A percentile compares a stretch with the other conserved stretches of the same genome.
Evolutionary conservation across 2,888 invertebrate species (phyloP).

Genomic region (Tipula helvola): DNA sequence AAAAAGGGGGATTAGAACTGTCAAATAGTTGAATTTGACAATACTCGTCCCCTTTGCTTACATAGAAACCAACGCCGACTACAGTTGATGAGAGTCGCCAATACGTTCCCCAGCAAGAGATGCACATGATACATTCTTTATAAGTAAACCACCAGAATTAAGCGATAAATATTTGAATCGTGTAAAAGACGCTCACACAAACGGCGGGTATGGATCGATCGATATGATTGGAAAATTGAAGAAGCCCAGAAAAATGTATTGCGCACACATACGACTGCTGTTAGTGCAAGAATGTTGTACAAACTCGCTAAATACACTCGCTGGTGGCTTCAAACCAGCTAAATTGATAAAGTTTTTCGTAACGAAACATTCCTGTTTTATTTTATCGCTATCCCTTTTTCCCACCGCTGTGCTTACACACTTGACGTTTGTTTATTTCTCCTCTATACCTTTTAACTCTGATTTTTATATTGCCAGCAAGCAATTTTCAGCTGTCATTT

Average conservation of each 20-base stretch:
- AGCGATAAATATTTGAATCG: constrained; percentile 68
- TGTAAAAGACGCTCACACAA: constrained; percentile 80
- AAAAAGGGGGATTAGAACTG: no score
- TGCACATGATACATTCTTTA: constrained; percentile 97
- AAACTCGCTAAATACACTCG: constrained; percentile 70
- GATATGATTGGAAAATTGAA: constrained; percentile 88
- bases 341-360: constrained; percentile 93
- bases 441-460: no score
- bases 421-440: no score
- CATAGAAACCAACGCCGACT: no score
- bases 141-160: constrained; percentile 56
- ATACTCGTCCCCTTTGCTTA: no score
- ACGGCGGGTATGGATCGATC: constrained; percentile 85
- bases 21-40: no score
- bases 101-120: constrained; percentile 99
- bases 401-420: no score
- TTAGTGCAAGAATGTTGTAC: constrained; percentile 90
- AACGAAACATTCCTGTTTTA: constrained; percentile 98
- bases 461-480: no score
- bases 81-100: no score
- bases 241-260: constrained; percentile 94
- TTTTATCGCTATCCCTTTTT: no score
- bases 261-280: constrained; percentile 96
- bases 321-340: constrained; percentile 68
- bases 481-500: no score